Evolutionary conservation across 37 sponge, comb jelly and placozoan species (phyloP).

Genomic region (Cliona cf. orientalis): DNA sequence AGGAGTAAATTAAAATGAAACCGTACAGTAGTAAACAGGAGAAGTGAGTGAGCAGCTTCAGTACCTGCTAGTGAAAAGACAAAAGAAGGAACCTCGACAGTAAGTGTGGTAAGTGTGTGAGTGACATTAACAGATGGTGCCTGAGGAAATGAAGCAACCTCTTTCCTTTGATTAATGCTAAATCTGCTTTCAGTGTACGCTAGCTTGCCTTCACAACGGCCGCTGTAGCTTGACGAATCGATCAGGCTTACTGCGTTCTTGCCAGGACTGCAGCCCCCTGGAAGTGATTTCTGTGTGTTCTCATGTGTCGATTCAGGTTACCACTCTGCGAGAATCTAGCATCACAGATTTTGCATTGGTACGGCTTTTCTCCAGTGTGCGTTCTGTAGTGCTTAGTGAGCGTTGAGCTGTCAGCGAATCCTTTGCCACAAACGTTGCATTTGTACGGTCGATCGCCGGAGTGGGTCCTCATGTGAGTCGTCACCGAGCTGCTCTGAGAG

Average conservation of each 20-base stretch:
- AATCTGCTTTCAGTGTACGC: neutral
- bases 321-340: conserved; percentile 94
- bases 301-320: conserved; percentile 98
- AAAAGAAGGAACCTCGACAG: neutral
- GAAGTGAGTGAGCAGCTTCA: neutral
- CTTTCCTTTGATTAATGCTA: neutral
- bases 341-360: conserved; percentile 95
- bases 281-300: conserved; percentile 80
- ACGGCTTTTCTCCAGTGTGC: conserved; percentile 98
- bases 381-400: conserved; percentile 97
- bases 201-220: neutral
- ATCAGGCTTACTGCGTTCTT: neutral
- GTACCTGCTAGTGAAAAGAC: neutral
- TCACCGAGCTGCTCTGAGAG: conserved; percentile 97
- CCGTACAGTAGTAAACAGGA: no score
- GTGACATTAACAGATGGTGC: neutral
- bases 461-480: conserved; percentile 98
- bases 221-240: neutral
- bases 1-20: no score
- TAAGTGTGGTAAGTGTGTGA: neutral
- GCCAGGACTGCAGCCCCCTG: neutral
- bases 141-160: neutral
- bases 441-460: conserved; percentile 95
- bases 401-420: conserved; percentile 97
- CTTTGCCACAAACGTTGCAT: conserved; percentile 90